Evolutionary conservation across 2,797 vertebrate species (phyloP).

Genomic region (Sebastes minor): DNA sequence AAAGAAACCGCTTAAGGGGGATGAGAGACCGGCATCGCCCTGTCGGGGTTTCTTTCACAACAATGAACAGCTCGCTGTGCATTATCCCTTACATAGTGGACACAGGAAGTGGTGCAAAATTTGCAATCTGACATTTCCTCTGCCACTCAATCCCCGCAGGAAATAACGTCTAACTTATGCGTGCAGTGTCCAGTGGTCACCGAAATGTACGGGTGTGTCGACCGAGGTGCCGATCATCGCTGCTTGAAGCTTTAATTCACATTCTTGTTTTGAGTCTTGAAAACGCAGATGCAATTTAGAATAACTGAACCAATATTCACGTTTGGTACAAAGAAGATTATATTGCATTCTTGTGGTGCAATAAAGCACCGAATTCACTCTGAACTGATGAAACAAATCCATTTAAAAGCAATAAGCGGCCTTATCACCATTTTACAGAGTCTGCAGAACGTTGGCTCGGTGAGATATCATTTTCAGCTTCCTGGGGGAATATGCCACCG

Average conservation of each 20-base stretch:
- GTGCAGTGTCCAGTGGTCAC: no score
- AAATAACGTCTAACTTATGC: no score
- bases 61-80: accelerated
- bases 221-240: no score
- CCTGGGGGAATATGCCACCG: constrained; percentile 53
- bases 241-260: neutral
- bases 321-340: neutral
- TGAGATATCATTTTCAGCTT: constrained; percentile 67
- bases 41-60: accelerated
- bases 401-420: constrained; percentile 44
- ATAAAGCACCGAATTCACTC: constrained; percentile 27
- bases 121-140: accelerated
- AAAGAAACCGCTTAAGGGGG: no score
- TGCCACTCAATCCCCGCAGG: no score
- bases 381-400: constrained; percentile 44
- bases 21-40: accelerated
- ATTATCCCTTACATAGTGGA: no score
- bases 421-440: constrained; percentile 66
- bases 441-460: constrained; percentile 28
- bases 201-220: no score
- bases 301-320: neutral
- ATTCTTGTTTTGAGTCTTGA: neutral
- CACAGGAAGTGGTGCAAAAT: no score
- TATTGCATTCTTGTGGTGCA: constrained; percentile 4
- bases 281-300: neutral